These are phyloP conservation scores for Drosophila emarginata DNA, from an alignment of 2,888 invertebrate genomes.

Conservation along the genomic window DNA sequence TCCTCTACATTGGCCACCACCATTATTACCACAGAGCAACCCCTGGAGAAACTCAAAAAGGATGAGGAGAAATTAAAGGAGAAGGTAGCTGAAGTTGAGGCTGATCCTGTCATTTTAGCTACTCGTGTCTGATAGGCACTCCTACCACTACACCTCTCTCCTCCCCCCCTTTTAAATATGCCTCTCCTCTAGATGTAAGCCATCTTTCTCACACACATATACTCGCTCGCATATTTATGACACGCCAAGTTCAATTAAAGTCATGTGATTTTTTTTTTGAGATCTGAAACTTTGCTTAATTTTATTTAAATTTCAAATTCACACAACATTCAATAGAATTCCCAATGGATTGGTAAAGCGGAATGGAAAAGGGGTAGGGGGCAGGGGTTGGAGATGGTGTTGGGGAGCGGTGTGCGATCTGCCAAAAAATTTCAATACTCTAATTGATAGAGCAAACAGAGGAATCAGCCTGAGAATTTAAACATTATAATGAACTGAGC, in stretches of 20 bases:
- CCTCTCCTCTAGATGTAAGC: constrained; percentile 43
- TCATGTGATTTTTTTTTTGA: constrained; percentile 58
- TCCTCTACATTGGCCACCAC: constrained; percentile 16
- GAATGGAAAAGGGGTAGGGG: neutral
- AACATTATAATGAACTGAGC: constrained; percentile 20
- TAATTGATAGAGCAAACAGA: constrained; percentile 55
- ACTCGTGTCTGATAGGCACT: constrained; percentile 72
- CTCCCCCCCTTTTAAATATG: neutral
- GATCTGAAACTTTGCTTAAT: constrained; percentile 47
- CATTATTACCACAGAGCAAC: constrained; percentile 58
- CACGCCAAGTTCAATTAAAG: constrained; percentile 67
- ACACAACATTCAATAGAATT: constrained; percentile 39
- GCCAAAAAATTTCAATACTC: constrained; percentile 53
- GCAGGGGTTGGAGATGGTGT: neutral
- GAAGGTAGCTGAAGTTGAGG: constrained; percentile 81
- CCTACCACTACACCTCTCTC: neutral
- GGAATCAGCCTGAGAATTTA: constrained; percentile 4
- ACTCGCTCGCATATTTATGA: constrained; percentile 60
- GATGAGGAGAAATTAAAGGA: constrained; percentile 79
- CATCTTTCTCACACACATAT: constrained; percentile 25
- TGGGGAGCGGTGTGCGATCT: too few relatives aligned
- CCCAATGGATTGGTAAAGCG: constrained; percentile 18
- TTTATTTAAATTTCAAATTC: constrained; percentile 69
- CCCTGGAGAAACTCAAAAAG: constrained; percentile 70
- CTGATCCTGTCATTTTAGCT: constrained; percentile 81